These are phyloP conservation scores for Leptopilina boulardi DNA, from an alignment of 1,140 invertebrate genomes.

Conservation along the genomic window DNA sequence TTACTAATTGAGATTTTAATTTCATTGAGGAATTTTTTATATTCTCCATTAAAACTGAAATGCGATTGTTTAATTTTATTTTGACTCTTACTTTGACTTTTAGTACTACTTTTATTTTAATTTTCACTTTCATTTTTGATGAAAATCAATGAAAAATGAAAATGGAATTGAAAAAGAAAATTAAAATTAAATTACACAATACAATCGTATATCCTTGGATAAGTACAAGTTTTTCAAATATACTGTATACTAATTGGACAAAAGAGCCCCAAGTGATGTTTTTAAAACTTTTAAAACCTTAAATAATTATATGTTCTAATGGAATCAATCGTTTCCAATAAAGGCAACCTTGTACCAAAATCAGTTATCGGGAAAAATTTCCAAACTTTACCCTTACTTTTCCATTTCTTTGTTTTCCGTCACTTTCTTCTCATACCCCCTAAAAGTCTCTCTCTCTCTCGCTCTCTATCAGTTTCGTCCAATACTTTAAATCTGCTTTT, in stretches of 20 bases:
- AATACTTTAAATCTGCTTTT: slow-evolving; percentile 58
- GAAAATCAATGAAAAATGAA: no score
- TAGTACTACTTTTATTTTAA: no score
- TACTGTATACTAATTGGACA: neutral
- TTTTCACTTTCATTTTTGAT: no score
- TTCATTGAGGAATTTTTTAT: no score
- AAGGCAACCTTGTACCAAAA: slow-evolving; percentile 68
- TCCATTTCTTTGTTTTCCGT: slow-evolving; percentile 49
- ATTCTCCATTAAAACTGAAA: no score
- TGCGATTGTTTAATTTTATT: no score
- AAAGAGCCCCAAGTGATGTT: neutral
- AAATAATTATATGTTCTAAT: neutral
- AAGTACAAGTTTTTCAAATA: no score
- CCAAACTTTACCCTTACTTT: slow-evolving; percentile 52
- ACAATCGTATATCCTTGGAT: no score
- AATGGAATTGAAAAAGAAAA: no score
- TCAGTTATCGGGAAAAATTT: slow-evolving; percentile 72
- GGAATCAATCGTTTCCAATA: slow-evolving; percentile 44
- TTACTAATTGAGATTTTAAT: no score
- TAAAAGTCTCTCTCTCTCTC: slow-evolving; percentile 11
- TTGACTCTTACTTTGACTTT: no score
- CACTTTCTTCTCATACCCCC: slow-evolving; percentile 45
- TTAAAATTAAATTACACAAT: no score
- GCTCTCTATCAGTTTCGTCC: slow-evolving; percentile 63
- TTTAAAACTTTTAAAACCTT: neutral